Evolutionary conservation across 2,113 vertebrate species (phyloP), one percentile per base, ranked within the genome.

Genomic region (Psittacus erithacus): DNA sequence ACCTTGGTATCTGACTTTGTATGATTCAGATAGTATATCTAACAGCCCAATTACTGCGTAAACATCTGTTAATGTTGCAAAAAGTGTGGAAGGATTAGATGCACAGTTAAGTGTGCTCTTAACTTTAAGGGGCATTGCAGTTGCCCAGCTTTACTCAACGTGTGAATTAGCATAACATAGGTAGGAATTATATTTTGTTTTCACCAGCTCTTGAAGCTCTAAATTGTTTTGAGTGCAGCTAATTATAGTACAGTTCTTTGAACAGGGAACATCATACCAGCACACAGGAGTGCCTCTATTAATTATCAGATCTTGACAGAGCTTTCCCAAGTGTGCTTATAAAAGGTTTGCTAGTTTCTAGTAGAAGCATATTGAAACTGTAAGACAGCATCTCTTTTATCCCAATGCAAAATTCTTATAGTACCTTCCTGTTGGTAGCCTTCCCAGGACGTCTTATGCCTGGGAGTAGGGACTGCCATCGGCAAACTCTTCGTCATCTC

Each of bases 181-280:
- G 17, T 47, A 86, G 90, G 24, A 86, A 92, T 92, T 78, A 68
- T 52, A 94, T 95, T 95, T 95, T 93, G 44, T 89, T 98, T 94
- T 95, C 82, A 93, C 35, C 68, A 93, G 74, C 60, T 62, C 47
- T 90, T 92, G 46, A 95, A 85, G 44, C 24, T 96, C 50, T 73
- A 86, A 94, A 86, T 69, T 94, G 39, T 46, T 13, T 83, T 92
- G 63, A 86, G 46, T 67, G 27, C 28, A 83, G 27, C 47, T 95
- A 93, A 81, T 79, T 86, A 93, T 38, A 86, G 53, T 24, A 64
- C 35, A 90, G 41, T 75, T 90, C 75, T 95, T 82, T 82, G 47
- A 89, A 65, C 6, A 70, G 8, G 75, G 67, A 95, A 63, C 44
- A 84, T 94, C 49, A 31, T 60, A 93, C 8, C 15, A 1, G 33